These are phyloP conservation scores for Microtus pennsylvanicus DNA, from an alignment of 2,113 vertebrate species.

Conservation along the genomic window DNA sequence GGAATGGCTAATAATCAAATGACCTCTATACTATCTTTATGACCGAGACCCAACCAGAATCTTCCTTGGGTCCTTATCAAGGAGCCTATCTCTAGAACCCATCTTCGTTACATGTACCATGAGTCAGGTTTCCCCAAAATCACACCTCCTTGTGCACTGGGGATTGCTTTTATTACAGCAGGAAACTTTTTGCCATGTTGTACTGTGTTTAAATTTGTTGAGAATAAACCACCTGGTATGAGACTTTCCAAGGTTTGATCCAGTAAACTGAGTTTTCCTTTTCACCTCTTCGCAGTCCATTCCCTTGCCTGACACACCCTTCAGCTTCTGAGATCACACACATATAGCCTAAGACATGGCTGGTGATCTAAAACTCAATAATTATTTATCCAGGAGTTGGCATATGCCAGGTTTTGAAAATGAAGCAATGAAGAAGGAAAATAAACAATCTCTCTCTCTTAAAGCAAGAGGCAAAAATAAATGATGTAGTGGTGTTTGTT, in stretches of 20 bases:
- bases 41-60: not conserved
- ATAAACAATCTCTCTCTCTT: not conserved
- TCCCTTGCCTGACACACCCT: not conserved
- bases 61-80: not conserved
- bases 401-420: not conserved
- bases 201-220: not conserved
- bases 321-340: not conserved
- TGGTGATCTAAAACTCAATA: not conserved
- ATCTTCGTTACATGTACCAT: not conserved
- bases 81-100: not conserved
- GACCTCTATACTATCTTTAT: not conserved
- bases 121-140: not conserved
- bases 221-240: not conserved
- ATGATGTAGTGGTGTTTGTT: accelerated
- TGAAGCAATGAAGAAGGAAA: not conserved
- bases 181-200: not conserved
- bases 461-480: not conserved
- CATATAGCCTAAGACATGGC: not conserved
- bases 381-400: not conserved
- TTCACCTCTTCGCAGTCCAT: not conserved
- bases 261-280: not conserved
- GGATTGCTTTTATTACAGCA: not conserved
- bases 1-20: not conserved
- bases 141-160: not conserved
- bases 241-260: not conserved